These are phyloP conservation scores for Gobio gobio DNA, from an alignment of 2,113 vertebrate species.

Conservation along the genomic window DNA sequence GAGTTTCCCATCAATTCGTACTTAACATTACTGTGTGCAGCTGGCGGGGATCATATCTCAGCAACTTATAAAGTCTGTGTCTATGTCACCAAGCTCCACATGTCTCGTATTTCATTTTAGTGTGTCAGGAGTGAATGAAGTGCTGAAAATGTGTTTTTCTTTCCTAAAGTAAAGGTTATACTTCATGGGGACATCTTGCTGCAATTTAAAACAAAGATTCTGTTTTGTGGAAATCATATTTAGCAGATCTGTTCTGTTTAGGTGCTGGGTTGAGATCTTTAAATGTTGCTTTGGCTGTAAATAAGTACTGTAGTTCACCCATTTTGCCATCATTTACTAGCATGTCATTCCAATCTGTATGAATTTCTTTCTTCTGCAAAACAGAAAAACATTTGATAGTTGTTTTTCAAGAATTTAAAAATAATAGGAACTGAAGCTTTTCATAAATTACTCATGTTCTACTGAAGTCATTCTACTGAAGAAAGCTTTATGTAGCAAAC, in stretches of 20 bases:
- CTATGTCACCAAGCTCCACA: background rate
- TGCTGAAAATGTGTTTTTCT: constrained; percentile 9
- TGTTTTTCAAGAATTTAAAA: background rate
- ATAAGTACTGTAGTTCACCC: background rate
- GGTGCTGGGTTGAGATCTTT: background rate
- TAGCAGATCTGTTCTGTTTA: background rate
- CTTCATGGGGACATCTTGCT: background rate
- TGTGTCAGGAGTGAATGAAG: constrained; percentile 11
- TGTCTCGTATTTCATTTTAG: background rate
- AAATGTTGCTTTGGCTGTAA: background rate
- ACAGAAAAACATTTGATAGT: background rate
- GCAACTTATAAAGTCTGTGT: background rate
- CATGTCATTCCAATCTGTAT: background rate
- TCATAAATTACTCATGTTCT: no score
- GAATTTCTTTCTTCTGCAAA: background rate
- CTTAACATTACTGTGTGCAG: background rate
- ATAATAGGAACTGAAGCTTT: background rate
- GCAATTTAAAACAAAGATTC: background rate
- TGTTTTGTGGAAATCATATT: background rate
- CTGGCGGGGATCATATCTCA: background rate
- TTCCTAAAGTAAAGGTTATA: background rate
- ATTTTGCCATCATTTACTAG: background rate
- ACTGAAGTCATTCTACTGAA: no score
- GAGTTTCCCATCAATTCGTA: background rate
- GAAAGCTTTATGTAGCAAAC: no score